Base-by-base conservation (phyloP, 2,113 vertebrate genomes). In the Climacteris rufus region DNA sequence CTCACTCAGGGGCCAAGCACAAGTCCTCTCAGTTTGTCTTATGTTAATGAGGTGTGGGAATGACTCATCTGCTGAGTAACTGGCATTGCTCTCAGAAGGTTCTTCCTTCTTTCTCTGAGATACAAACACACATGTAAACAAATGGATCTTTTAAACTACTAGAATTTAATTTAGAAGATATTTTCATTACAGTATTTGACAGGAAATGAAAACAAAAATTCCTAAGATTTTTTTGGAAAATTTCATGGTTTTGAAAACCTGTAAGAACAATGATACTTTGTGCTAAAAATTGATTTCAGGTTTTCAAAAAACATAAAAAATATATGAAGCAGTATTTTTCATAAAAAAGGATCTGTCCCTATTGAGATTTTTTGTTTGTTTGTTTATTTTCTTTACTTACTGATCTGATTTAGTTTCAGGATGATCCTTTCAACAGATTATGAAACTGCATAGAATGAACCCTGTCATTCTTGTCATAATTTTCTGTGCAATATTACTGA, bases 1-100 rank as follows among this genome's bases (percentile, higher is more conserved):
- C 23, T 72, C 60, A 40, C 79, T 89, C 19, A 89, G 79, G 83
- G 33, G 68, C 85, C 72, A 93, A 87, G 70, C 50, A 39, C 35
- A 84, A 83, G 42, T 76, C 85, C 76, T 96, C 91, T 94, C 84
- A 91, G 39, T 69, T 95, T 92, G 68, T 94, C 37, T 65, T 87
- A 35, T 37, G 39, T 86, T 80, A 66, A 56, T 27, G 33, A 52
- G 39, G 66, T 0, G 4, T 90, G 87, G 69, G 74, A 92, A 74
- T 94, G 87, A 37, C 68, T 90, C 66, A 69, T 64, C 47, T 7
- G 25, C 83, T 95, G 91, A 90, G 47, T 78, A 93, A 92, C 70
- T 10, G 2, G 22, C 39, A 25, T 47, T 47, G n/a, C 40, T 78
- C 31, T 89, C 61, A 71, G 42, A 80, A 82, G 17, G 7, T 42